These are phyloP conservation scores for Agrenia bidenticulata DNA, from an alignment of 2,888 invertebrate genomes.

Conservation along the genomic window DNA sequence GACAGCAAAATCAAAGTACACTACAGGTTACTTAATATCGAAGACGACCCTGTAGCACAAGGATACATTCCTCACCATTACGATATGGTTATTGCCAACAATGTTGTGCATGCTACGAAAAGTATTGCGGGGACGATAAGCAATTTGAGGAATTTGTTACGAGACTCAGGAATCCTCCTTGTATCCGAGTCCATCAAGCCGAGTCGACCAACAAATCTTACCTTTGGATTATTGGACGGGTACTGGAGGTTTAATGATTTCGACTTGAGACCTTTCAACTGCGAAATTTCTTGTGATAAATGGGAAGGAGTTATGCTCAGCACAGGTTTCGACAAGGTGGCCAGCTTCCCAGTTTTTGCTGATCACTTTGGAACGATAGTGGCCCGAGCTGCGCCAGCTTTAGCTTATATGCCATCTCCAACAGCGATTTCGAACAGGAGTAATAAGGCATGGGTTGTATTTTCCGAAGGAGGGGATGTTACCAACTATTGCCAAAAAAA, in stretches of 20 bases:
- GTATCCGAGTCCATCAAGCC: constrained; percentile 21
- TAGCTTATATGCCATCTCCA: neutral
- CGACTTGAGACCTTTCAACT: constrained; percentile 24
- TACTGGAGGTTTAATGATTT: constrained; percentile 34
- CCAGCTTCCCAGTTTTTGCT: neutral
- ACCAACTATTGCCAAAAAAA: constrained; percentile 19
- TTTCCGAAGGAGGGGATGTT: constrained; percentile 17
- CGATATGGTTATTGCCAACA: constrained; percentile 28
- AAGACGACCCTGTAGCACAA: constrained; percentile 27
- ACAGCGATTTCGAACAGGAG: neutral
- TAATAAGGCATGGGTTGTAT: constrained; percentile 21
- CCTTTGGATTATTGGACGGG: constrained; percentile 32
- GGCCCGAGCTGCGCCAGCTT: neutral
- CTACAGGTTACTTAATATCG: constrained; percentile 27
- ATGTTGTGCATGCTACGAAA: constrained; percentile 35
- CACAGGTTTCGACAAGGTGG: constrained; percentile 14
- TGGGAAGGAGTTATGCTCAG: constrained; percentile 22
- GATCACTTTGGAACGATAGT: constrained; percentile 8
- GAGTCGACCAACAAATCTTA: constrained; percentile 16
- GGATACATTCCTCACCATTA: constrained; percentile 29
- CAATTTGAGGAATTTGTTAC: constrained; percentile 27
- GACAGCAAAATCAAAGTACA: constrained; percentile 17
- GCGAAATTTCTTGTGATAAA: constrained; percentile 17
- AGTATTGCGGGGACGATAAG: constrained; percentile 12
- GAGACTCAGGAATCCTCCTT: constrained; percentile 19